These are phyloP conservation scores for Antheraea mylitta DNA, from an alignment of 1,140 invertebrate genomes.

Conservation along the genomic window DNA sequence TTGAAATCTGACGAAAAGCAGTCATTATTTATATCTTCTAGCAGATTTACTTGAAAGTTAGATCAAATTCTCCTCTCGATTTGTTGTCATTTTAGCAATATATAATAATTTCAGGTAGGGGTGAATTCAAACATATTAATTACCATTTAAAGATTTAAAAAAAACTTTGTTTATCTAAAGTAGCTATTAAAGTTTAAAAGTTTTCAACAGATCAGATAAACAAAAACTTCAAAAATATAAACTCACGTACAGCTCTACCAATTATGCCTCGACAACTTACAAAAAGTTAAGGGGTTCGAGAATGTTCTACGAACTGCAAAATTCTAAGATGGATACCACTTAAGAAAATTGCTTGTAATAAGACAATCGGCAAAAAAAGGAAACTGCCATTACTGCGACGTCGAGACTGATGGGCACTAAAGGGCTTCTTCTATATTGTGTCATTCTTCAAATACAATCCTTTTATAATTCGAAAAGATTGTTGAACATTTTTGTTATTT, in stretches of 20 bases:
- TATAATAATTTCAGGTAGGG: too few relatives aligned
- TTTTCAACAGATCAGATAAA: too few relatives aligned
- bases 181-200: too few relatives aligned
- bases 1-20: too few relatives aligned
- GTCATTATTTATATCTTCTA: too few relatives aligned
- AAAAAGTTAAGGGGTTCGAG: neutral
- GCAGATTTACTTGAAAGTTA: too few relatives aligned
- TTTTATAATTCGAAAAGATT: neutral
- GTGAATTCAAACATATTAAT: too few relatives aligned
- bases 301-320: conserved; percentile 7
- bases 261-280: neutral
- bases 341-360: conserved; percentile 50
- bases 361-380: conserved; percentile 42
- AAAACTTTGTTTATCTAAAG: too few relatives aligned
- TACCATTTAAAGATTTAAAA: too few relatives aligned
- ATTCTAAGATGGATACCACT: conserved; percentile 36
- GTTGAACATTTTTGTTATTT: too few relatives aligned
- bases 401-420: conserved; percentile 17
- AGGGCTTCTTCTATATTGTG: conserved; percentile 11
- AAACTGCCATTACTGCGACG: conserved; percentile 27
- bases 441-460: neutral
- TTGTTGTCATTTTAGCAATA: too few relatives aligned
- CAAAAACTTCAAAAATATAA: conserved; percentile 10
- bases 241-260: neutral
- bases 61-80: too few relatives aligned